phyloP scores from a whole-genome alignment of 2,888 invertebrate genomes.

The Neoascia interrupta region DNA sequence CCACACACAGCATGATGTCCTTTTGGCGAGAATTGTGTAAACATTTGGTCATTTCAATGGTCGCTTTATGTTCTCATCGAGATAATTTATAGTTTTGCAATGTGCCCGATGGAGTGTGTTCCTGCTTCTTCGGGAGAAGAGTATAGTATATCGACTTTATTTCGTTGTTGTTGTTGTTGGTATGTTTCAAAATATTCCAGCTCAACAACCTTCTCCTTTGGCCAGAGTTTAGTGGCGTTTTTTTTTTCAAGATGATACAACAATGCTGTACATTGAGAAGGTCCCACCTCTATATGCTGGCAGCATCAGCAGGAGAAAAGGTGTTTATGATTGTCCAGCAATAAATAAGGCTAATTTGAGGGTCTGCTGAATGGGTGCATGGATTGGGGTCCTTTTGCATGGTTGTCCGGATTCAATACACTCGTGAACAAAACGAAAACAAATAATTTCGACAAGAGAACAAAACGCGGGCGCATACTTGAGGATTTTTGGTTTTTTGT shows the following conservation, averaged over 20 bases:
- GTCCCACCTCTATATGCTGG: constrained; percentile 57
- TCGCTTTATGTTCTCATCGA: constrained; percentile 70
- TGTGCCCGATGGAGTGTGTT: constrained; percentile 51
- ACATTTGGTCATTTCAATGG: constrained; percentile 72
- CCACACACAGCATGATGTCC: constrained; percentile 68
- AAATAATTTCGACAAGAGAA: constrained; percentile 63
- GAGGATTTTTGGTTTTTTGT: too few species aligned
- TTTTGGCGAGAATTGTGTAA: constrained; percentile 71
- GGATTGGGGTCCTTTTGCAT: constrained; percentile 27
- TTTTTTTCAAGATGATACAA: constrained; percentile 36
- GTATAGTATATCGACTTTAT: too few species aligned
- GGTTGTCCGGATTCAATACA: constrained; percentile 40
- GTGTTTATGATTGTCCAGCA: constrained; percentile 71
- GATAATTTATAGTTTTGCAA: constrained; percentile 70
- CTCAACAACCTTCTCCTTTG: constrained; percentile 16
- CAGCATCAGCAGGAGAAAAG: constrained; percentile 52
- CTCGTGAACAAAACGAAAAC: constrained; percentile 64
- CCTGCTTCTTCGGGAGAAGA: constrained; percentile 33
- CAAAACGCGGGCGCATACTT: too few species aligned
- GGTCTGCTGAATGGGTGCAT: constrained; percentile 17
- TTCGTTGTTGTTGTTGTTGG: too few species aligned
- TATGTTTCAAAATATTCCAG: constrained; percentile 25
- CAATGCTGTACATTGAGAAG: constrained; percentile 60
- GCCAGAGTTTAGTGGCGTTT: constrained; percentile 7
- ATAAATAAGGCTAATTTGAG: constrained; percentile 71